These are phyloP conservation scores for Macrocentrus cingulum DNA, from an alignment of 1,140 invertebrate species.

Conservation along the genomic window DNA sequence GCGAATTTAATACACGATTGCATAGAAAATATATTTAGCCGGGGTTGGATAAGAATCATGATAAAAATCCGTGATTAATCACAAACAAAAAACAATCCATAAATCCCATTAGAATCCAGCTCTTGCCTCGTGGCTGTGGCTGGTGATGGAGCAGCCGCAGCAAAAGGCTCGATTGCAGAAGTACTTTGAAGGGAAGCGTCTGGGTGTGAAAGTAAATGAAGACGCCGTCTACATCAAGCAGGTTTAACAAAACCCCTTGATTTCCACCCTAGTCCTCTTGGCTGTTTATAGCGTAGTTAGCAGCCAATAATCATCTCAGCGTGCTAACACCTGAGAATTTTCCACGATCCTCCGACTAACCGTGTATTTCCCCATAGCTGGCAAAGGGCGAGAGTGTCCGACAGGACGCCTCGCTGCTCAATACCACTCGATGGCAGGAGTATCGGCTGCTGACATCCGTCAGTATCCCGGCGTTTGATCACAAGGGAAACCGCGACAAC, in stretches of 20 bases:
- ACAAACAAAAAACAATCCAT: constrained; percentile 14
- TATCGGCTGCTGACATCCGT: constrained; percentile 75
- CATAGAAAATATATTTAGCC: no score
- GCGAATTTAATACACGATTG: no score
- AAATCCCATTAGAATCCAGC: constrained; percentile 50
- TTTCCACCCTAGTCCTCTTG: neutral
- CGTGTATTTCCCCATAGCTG: constrained; percentile 25
- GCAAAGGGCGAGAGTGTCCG: constrained; percentile 37
- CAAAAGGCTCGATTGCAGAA: constrained; percentile 47
- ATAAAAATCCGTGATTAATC: neutral
- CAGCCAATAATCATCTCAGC: neutral
- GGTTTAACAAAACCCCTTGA: constrained; percentile 31
- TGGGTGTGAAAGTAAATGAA: constrained; percentile 45
- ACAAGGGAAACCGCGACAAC: constrained; percentile 63
- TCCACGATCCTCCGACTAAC: neutral
- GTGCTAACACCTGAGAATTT: neutral
- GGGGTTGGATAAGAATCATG: no score
- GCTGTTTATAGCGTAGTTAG: neutral
- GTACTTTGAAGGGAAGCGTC: constrained; percentile 42
- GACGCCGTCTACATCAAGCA: constrained; percentile 49
- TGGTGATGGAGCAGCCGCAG: constrained; percentile 48
- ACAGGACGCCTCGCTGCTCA: constrained; percentile 30
- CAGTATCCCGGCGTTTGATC: constrained; percentile 82
- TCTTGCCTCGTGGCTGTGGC: constrained; percentile 50
- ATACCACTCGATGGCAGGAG: constrained; percentile 38